These are phyloP conservation scores for Aspidapion aeneum DNA, from an alignment of 2,888 invertebrate species.

Conservation along the genomic window DNA sequence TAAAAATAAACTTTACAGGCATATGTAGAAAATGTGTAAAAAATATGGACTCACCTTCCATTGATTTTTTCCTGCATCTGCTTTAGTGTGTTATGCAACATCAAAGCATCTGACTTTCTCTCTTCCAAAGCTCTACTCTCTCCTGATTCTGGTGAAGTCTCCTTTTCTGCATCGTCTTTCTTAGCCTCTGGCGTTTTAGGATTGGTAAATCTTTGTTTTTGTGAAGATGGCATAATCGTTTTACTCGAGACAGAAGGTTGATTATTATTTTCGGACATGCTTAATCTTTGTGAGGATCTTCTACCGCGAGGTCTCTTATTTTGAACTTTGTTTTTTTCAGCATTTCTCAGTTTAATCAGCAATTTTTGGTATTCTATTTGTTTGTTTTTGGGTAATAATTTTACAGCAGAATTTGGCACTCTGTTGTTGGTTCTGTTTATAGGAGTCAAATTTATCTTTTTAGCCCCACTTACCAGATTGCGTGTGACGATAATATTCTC, in stretches of 20 bases:
- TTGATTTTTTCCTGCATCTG: slow-evolving; percentile 38
- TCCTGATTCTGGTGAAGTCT: not conserved
- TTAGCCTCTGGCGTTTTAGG: not conserved
- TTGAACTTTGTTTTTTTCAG: slow-evolving; percentile 27
- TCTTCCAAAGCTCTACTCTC: slow-evolving; percentile 7
- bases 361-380: slow-evolving; percentile 44
- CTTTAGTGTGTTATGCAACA: slow-evolving; percentile 29
- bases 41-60: slow-evolving; percentile 45
- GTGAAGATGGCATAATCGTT: not conserved
- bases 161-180: not conserved
- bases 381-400: slow-evolving; percentile 43
- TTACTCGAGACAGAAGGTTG: not conserved
- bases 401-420: slow-evolving; percentile 39
- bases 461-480: not conserved
- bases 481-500: not conserved
- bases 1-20: no score
- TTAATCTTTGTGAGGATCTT: slow-evolving; percentile 19
- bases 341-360: slow-evolving; percentile 40
- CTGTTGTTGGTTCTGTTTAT: slow-evolving; percentile 15
- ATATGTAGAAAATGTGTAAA: no score
- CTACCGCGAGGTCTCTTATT: slow-evolving; percentile 21
- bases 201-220: not conserved
- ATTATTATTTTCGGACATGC: slow-evolving; percentile 12
- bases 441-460: slow-evolving; percentile 7
- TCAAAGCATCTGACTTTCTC: slow-evolving; percentile 6